Percentiles rank a stretch among this genome's conserved stretches.
phyloP scores from a whole-genome alignment of 2,888 invertebrate species.

The Anthoptus insignis region DNA sequence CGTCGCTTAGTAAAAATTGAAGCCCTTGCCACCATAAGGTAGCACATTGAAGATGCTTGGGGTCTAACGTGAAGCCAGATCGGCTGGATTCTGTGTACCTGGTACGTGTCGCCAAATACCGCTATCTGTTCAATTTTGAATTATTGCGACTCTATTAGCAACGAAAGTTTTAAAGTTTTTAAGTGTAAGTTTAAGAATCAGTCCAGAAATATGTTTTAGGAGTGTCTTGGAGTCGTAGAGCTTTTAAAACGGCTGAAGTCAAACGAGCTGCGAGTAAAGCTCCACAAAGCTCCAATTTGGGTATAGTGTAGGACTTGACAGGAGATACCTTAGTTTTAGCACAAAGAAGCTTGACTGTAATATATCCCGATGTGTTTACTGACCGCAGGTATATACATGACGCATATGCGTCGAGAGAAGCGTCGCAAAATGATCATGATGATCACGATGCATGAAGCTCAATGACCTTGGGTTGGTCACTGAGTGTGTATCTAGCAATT shows the following conservation, averaged over 20 bases:
- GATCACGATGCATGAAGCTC: background rate
- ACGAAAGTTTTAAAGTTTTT: background rate
- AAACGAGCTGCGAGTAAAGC: slow-evolving; percentile 33
- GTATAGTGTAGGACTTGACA: background rate
- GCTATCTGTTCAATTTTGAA: background rate
- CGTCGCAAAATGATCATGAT: too few species aligned
- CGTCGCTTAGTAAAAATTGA: slow-evolving; percentile 9
- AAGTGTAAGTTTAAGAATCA: background rate
- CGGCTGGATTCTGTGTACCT: slow-evolving; percentile 42
- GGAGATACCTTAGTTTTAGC: background rate
- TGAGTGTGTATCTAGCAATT: background rate
- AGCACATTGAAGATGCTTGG: slow-evolving; percentile 4
- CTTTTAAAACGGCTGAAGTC: background rate
- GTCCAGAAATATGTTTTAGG: background rate
- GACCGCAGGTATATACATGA: background rate
- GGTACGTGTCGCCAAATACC: slow-evolving; percentile 3
- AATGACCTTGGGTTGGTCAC: background rate
- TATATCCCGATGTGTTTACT: background rate
- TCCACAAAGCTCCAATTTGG: background rate
- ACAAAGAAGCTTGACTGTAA: background rate
- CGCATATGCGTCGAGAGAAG: background rate
- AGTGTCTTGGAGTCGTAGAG: background rate
- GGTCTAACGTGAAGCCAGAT: slow-evolving; percentile 41
- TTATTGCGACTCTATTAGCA: background rate
- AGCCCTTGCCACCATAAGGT: slow-evolving; percentile 41